Evolutionary conservation across 2,888 invertebrate genomes (phyloP).

Genomic region (Taenaris catops): DNA sequence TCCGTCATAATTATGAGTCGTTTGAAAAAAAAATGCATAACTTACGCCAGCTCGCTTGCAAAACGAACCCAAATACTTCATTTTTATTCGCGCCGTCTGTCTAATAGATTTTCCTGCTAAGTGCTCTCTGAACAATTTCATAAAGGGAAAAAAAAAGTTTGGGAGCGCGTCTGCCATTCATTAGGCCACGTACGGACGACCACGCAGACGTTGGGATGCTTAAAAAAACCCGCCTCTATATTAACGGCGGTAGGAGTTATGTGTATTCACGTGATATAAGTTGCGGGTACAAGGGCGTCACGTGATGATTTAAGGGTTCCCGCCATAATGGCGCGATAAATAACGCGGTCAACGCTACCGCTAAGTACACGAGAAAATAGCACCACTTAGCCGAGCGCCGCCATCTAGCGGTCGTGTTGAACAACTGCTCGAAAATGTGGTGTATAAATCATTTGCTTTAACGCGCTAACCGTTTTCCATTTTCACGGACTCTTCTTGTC

Average conservation of each 20-base stretch:
- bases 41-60: slow-evolving; percentile 21
- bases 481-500: too few species aligned
- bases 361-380: slow-evolving; percentile 60
- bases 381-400: slow-evolving; percentile 57
- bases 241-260: slow-evolving; percentile 5
- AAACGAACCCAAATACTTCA: slow-evolving; percentile 31
- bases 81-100: slow-evolving; percentile 40
- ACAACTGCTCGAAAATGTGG: slow-evolving; percentile 32
- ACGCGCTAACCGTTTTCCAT: background rate
- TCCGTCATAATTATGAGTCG: background rate
- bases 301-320: slow-evolving; percentile 75
- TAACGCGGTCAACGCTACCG: slow-evolving; percentile 65
- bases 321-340: slow-evolving; percentile 78
- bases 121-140: slow-evolving; percentile 68
- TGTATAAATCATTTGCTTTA: slow-evolving; percentile 43
- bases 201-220: slow-evolving; percentile 25
- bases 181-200: slow-evolving; percentile 53
- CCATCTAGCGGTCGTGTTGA: slow-evolving; percentile 52
- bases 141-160: slow-evolving; percentile 67
- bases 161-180: slow-evolving; percentile 63
- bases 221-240: slow-evolving; percentile 12
- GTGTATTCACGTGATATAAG: slow-evolving; percentile 4
- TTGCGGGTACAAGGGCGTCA: slow-evolving; percentile 68
- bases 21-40: slow-evolving; percentile 19
- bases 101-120: slow-evolving; percentile 70